Base-by-base conservation (phyloP, 2,113 vertebrate species). In the Hystrix cristata region DNA sequence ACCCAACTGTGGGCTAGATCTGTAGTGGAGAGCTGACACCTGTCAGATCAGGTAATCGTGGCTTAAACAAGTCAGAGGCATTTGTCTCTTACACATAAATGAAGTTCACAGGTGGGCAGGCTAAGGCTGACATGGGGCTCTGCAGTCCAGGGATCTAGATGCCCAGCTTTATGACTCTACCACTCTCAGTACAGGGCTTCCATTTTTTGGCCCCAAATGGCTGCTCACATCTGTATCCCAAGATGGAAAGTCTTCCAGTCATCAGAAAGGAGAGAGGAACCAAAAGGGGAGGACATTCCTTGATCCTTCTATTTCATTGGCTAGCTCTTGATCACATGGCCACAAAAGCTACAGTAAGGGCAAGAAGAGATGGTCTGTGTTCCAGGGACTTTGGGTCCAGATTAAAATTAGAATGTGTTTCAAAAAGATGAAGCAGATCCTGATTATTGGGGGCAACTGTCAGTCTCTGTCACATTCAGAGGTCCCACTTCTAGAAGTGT, bases 301-400 rank as follows among this genome's bases (percentile, higher is more conserved):
- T 19, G 55, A 80, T 88, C 48, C 16, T 67, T 93, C 43, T 16
- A 27, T 57, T 78, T 46, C 13, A 48, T 90, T 74, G 81, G 34
- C 46, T n/a, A 48, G 65, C 81, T 38, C 16, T 76, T 94, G 83
- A 59, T 59, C 46, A 71, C 34, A 15, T 46, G 55, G 43, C 53
- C n/a, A 95, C 27, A 34, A n/a, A 80, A 88, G 16, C 59, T 85
- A 43, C 2, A 94, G 78, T 48, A 80, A 23, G 90, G 34, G 7
- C 59, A 25, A 48, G 79, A 82, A 95, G 92, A 78, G 34, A 81
- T 16, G 48, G 27, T 71, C 14, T 94, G 43, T 95, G 55, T 67
- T 91, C n/a, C 0, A 31, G 76, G 43, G 6, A 69, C 48, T 57
- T 8, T 14, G 53, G 18, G 8, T 69, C 57, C 90, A n/a, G 46